Conservation (phyloP, 2,888 invertebrate genomes). For the Quadroppia sp. region DNA sequence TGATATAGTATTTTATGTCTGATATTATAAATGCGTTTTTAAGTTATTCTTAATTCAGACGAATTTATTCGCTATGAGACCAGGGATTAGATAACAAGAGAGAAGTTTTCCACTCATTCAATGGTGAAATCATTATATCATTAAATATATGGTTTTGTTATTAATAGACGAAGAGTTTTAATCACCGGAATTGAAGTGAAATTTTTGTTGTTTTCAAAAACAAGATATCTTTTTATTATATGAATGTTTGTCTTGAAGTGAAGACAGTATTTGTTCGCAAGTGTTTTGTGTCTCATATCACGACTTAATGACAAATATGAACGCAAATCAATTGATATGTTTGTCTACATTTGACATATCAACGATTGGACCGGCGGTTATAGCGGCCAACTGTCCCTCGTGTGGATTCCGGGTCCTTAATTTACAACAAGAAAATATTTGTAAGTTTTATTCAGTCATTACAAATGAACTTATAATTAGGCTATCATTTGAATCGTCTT, state of each 20-base stretch:
- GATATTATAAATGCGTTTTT: not conserved
- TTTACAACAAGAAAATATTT: constrained; percentile 14
- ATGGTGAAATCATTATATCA: too few species aligned
- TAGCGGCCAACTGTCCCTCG: constrained; percentile 1
- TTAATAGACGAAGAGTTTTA: not conserved
- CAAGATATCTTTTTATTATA: not conserved
- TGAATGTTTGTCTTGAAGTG: not conserved
- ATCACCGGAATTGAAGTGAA: not conserved
- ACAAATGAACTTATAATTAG: not conserved
- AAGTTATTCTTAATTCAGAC: not conserved
- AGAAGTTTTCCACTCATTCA: not conserved
- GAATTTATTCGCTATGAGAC: not conserved
- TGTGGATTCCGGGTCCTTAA: constrained; percentile 18
- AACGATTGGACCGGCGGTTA: not conserved
- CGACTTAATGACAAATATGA: not conserved
- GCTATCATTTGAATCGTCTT: not conserved
- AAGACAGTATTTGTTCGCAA: not conserved
- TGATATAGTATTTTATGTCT: not conserved
- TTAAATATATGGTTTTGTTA: not conserved
- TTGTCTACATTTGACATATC: constrained; percentile 17
- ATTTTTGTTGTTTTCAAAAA: not conserved
- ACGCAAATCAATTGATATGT: constrained; percentile 22
- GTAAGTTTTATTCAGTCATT: not conserved
- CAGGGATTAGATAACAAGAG: not conserved
- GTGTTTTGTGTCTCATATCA: not conserved